Percentiles rank a stretch among this genome's conserved stretches.
Evolutionary conservation across 1,140 invertebrate species (phyloP).

Genomic region (Stratiolaelaps scimitus): DNA sequence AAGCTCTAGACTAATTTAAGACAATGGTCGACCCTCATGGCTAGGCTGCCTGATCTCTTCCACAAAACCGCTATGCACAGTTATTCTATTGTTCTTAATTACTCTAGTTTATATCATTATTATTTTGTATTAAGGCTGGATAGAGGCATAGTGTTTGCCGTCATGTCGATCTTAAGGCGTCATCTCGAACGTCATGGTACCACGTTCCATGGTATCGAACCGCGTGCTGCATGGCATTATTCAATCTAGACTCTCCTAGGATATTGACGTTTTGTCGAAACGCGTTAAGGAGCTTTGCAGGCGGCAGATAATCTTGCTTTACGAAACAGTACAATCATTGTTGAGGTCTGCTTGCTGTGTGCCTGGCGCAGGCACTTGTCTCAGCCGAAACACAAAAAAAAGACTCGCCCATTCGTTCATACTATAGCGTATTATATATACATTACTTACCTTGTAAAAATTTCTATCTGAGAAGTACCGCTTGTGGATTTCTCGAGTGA

Average conservation of each 20-base stretch:
- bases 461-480: neutral
- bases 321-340: neutral
- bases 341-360: neutral
- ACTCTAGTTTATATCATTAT: no score
- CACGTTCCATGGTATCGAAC: no score
- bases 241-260: no score
- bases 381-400: neutral
- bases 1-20: neutral
- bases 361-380: neutral
- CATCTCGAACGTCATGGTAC: no score
- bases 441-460: conserved; percentile 12
- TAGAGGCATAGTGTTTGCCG: no score
- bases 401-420: neutral
- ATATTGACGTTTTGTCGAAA: no score
- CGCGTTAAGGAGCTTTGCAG: no score
- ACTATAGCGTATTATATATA: neutral
- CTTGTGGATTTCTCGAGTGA: neutral
- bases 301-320: neutral
- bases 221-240: no score
- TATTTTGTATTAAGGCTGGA: no score
- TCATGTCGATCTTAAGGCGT: no score
- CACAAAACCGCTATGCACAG: no score
- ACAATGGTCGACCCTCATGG: neutral
- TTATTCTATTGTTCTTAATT: no score
- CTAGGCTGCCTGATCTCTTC: neutral